Conservation (phyloP, 2,113 vertebrate genomes). For the Albula glossodonta region DNA sequence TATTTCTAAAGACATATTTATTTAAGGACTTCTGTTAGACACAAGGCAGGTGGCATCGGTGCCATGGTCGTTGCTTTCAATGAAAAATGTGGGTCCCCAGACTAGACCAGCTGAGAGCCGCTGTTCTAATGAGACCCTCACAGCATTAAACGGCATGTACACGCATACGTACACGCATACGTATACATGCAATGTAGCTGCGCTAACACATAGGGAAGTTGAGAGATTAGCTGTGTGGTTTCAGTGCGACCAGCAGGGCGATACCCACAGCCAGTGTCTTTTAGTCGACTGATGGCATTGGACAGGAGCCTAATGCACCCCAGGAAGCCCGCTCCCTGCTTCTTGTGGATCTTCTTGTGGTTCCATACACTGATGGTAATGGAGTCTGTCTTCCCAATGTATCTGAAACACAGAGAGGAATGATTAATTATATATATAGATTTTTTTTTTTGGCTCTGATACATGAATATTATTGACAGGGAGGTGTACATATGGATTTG, state of each 20-base stretch:
- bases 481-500: not conserved
- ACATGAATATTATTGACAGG: not conserved
- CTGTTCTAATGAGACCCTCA: too few relatives aligned
- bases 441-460: not conserved
- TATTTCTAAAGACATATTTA: too few relatives aligned
- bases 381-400: conserved; percentile 94
- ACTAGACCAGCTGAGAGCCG: too few relatives aligned
- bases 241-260: not conserved
- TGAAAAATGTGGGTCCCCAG: too few relatives aligned
- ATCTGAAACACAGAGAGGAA: conserved; percentile 64
- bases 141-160: too few relatives aligned
- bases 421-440: not conserved
- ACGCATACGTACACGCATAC: not conserved
- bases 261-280: conserved; percentile 94
- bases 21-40: too few relatives aligned
- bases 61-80: too few relatives aligned
- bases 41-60: too few relatives aligned
- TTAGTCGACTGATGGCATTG: conserved; percentile 93
- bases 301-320: conserved; percentile 94
- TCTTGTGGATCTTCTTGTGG: conserved; percentile 98
- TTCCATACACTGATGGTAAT: conserved; percentile 99
- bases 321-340: conserved; percentile 95
- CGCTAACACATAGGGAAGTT: conserved; percentile 19
- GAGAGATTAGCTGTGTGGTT: not conserved
- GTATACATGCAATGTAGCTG: not conserved